Evolutionary conservation across 2,113 vertebrate species (phyloP).

Genomic region (Eidolon helvum): DNA sequence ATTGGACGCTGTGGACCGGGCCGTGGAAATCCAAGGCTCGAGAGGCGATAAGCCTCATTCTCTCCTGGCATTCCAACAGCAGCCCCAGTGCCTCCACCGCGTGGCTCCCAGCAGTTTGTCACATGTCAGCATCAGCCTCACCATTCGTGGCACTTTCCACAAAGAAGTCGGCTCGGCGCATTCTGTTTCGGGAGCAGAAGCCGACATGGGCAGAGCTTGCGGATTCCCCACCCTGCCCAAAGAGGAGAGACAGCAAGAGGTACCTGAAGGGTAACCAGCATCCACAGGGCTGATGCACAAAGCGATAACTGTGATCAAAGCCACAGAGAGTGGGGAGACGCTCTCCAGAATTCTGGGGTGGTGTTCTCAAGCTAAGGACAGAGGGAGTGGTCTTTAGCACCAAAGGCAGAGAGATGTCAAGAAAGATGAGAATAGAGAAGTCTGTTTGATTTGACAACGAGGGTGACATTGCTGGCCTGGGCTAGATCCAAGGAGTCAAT

Average conservation of each 20-base stretch:
- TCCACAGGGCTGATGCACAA: too few relatives aligned
- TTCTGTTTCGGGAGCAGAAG: conserved; percentile 46
- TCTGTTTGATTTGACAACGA: neutral
- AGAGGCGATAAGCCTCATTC: neutral
- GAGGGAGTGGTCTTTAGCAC: neutral
- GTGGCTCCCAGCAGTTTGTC: conserved; percentile 33
- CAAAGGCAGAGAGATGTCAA: neutral
- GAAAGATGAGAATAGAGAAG: neutral
- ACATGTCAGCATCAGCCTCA: conserved; percentile 57
- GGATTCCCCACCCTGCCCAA: neutral
- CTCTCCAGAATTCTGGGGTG: neutral
- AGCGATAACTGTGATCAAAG: neutral
- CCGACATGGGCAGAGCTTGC: neutral
- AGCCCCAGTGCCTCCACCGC: conserved; percentile 49
- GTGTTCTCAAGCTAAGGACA: neutral
- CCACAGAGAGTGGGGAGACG: neutral
- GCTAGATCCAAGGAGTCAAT: neutral
- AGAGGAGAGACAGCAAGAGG: neutral
- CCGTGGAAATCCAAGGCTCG: neutral
- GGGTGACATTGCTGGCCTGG: neutral
- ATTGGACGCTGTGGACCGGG: conserved; percentile 43
- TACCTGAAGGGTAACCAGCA: neutral
- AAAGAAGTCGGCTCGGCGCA: conserved; percentile 30
- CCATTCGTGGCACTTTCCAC: conserved; percentile 33
- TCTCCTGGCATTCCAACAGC: conserved; percentile 39